Evolutionary conservation across 2,113 vertebrate genomes (phyloP), one percentile per base, ranked within the genome.

Genomic region (Rynchops niger): DNA sequence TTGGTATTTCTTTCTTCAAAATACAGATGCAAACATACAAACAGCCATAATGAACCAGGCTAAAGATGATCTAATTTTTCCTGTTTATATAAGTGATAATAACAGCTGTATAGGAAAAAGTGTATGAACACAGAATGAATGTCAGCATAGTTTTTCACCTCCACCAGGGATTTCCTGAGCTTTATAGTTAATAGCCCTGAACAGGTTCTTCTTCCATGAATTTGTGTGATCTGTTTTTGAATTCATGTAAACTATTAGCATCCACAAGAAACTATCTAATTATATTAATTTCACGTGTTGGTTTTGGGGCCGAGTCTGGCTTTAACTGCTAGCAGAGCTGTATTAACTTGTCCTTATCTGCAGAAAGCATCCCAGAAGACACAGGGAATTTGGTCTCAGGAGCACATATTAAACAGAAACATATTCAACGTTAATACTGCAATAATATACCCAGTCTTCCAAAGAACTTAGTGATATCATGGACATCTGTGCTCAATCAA

Each of bases 401-500:
- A 94, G 49, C 15, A 85, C 29, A 36, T 70, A 87, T 91, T 95
- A 91, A 96, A 77, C 30, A 96, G 83, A 91, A 95, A 95, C 62
- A 70, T 77, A 77, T 82, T 85, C 12, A 53, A 25, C 0, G 2
- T 73, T 95, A 95, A 91, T 77, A 50, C 47, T 85, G 58, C 70
- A 95, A 47, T 88, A 92, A 90, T 80, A 93, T 80, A 66, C 36
- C 15, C 56, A 43, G 34, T 74, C 66, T 96, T 93, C 53, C 47
- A 66, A 62, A 93, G 45, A 94, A 66, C 77, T 56, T 65, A 52
- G 45, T 80, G 93, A 93, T 91, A 72, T 95, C 88, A 94, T 80
- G 91, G 86, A 93, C 96, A 97, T 97, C 95, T 97, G 97, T 95
- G 78, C 62, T 96, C 78, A 88, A 95, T 91, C 84, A 94, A 77